phyloP scores from a whole-genome alignment of 2,888 invertebrate genomes.

The Volucella inflata region DNA sequence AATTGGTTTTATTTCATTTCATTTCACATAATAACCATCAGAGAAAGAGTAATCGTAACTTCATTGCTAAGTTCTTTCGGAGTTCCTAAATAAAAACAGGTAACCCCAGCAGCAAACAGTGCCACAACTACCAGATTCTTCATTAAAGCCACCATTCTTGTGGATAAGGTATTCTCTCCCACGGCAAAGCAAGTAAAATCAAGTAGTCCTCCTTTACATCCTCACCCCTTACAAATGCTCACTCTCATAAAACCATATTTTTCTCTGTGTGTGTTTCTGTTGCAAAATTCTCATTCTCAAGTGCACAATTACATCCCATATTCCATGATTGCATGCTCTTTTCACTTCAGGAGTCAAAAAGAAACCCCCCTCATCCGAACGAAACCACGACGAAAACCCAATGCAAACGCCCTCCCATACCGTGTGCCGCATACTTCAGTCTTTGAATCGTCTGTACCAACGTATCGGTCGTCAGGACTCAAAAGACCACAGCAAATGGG shows the following conservation, averaged over 20 bases:
- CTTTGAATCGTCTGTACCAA: constrained; percentile 21
- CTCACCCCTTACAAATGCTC: background rate
- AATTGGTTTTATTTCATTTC: constrained; percentile 57
- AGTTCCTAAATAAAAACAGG: constrained; percentile 66
- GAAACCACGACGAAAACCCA: constrained; percentile 17
- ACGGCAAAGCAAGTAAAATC: constrained; percentile 70
- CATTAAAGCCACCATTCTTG: constrained; percentile 57
- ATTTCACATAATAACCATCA: constrained; percentile 54
- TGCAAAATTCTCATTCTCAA: constrained; percentile 72
- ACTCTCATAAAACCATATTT: constrained; percentile 52
- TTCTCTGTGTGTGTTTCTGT: constrained; percentile 3
- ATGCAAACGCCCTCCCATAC: constrained; percentile 3
- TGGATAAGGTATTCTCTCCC: constrained; percentile 64
- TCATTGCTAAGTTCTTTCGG: constrained; percentile 37
- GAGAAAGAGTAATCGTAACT: constrained; percentile 42
- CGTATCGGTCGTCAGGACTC: constrained; percentile 77
- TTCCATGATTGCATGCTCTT: constrained; percentile 69
- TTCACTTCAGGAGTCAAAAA: constrained; percentile 29
- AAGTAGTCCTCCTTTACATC: constrained; percentile 53
- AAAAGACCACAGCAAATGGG: constrained; percentile 80
- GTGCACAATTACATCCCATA: constrained; percentile 75
- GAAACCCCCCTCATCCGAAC: constrained; percentile 18
- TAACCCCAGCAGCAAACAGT: constrained; percentile 30
- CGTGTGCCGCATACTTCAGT: background rate
- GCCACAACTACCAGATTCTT: constrained; percentile 55